phyloP scores from a whole-genome alignment of 2,888 invertebrate species.

The Antheraea yamamai region DNA sequence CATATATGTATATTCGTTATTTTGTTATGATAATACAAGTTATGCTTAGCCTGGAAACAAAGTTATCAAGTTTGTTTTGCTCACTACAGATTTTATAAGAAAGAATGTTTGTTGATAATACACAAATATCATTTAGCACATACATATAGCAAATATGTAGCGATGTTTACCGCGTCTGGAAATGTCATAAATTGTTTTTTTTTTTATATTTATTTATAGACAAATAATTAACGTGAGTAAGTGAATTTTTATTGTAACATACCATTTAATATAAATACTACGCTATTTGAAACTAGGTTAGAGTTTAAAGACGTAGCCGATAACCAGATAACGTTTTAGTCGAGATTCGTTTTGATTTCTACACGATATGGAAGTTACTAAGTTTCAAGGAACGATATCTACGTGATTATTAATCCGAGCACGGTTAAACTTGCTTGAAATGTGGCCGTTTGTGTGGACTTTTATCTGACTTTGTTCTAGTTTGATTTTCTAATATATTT shows the following conservation, averaged over 20 bases:
- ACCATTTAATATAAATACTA: background rate
- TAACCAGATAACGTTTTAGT: background rate
- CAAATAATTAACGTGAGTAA: no score
- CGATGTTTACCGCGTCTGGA: background rate
- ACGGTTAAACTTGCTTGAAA: conserved; percentile 10
- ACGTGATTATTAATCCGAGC: conserved; percentile 7
- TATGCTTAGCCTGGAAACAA: no score
- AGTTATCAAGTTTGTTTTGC: background rate
- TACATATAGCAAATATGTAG: background rate
- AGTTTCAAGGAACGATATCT: conserved; percentile 14
- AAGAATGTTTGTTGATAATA: background rate
- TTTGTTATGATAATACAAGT: no score
- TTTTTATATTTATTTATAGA: no score
- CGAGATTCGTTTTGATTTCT: conserved; percentile 20
- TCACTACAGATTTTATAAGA: background rate
- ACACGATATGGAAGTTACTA: conserved; percentile 2
- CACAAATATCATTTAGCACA: no score
- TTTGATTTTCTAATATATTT: conserved; percentile 8
- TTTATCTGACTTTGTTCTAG: conserved; percentile 13
- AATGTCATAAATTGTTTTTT: background rate
- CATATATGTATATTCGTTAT: no score
- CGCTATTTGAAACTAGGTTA: background rate
- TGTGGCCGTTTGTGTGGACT: conserved; percentile 10
- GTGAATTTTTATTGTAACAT: background rate
- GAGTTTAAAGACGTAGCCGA: background rate